Evolutionary conservation across 2,113 vertebrate species (phyloP), one percentile per base, ranked within the genome.

Genomic region (Pantherophis guttatus): DNA sequence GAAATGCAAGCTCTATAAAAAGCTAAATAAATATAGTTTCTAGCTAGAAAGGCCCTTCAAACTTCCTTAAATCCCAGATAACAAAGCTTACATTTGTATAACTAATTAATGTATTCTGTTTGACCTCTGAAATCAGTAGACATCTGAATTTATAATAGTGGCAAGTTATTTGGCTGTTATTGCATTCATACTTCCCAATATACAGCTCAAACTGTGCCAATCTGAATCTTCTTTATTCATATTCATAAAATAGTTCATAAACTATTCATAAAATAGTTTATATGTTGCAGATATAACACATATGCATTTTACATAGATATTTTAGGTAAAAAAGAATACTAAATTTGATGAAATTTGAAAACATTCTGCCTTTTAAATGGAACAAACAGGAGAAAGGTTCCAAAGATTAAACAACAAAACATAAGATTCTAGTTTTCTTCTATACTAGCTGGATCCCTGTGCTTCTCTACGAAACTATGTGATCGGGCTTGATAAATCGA

Each of bases 91-190:
- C 53, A 8, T 89, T 94, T 33, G 50, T 44, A 39, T 55, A 53
- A 58, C 62, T 93, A 94, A 13, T 26, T 65, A 91, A 9, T 54
- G 23, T 70, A 24, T 94, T 95, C 92, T 93, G 89, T 33, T 85
- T 88, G 54, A 65, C 26, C 50, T 85, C 65, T 1, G 6, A 81
- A 91, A 62, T 92, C 89, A 91, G 21, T n/a, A n/a, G 93, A n/a
- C n/a, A 62, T 89, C 91, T 44, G 17, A 65, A 86, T 81, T 92
- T 92, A 91, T 15, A 53, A 70, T 87, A 39, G 10, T 11, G 62
- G 85, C 91, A 39, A 44, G 39, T 94, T 94, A 70, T 92, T 95
- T 59, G 92, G 11, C 92, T 93, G 23, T 90, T 57, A 88, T 92
- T 90, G 59, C 93, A 91, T 86, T 48, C 91, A 90, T 54, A 85